Evolutionary conservation across 2,797 vertebrate species (phyloP).

Genomic region (Acanthopagrus latus): DNA sequence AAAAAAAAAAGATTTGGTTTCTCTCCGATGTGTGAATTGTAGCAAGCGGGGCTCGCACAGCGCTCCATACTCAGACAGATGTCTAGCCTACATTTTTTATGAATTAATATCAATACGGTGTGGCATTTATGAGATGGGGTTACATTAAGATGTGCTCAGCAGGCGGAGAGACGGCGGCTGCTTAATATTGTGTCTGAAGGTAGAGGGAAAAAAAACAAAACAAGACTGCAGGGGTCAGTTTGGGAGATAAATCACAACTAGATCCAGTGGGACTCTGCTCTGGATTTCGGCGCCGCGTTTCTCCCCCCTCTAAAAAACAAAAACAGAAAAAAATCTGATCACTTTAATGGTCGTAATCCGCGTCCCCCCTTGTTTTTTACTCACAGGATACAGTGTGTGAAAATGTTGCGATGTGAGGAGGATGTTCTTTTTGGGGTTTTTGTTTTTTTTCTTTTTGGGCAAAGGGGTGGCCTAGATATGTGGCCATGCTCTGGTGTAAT

Average conservation of each 20-base stretch:
- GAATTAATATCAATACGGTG: constrained; percentile 71
- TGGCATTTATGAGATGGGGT: constrained; percentile 67
- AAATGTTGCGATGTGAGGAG: constrained; percentile 50
- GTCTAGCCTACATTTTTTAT: constrained; percentile 71
- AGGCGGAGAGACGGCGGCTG: constrained; percentile 40
- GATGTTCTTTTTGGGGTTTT: constrained; percentile 33
- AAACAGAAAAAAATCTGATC: constrained; percentile 41
- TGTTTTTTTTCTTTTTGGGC: constrained; percentile 15
- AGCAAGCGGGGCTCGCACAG: constrained; percentile 31
- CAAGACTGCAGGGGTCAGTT: constrained; percentile 63
- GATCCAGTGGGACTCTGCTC: constrained; percentile 61
- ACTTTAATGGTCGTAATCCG: constrained; percentile 66
- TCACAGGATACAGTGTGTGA: constrained; percentile 17
- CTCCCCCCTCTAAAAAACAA: neutral
- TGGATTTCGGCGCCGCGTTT: constrained; percentile 68
- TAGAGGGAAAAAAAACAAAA: constrained; percentile 19
- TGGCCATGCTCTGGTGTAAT: constrained; percentile 71
- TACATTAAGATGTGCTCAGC: constrained; percentile 53
- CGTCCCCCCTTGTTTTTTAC: constrained; percentile 1
- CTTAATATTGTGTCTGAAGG: constrained; percentile 51
- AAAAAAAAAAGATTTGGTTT: no score
- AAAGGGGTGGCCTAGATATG: constrained; percentile 74
- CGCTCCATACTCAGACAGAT: constrained; percentile 67
- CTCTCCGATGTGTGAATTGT: constrained; percentile 3
- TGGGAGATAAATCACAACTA: constrained; percentile 64